These are phyloP conservation scores for Perccottus glenii DNA, from an alignment of 2,113 vertebrate genomes.

Conservation along the genomic window DNA sequence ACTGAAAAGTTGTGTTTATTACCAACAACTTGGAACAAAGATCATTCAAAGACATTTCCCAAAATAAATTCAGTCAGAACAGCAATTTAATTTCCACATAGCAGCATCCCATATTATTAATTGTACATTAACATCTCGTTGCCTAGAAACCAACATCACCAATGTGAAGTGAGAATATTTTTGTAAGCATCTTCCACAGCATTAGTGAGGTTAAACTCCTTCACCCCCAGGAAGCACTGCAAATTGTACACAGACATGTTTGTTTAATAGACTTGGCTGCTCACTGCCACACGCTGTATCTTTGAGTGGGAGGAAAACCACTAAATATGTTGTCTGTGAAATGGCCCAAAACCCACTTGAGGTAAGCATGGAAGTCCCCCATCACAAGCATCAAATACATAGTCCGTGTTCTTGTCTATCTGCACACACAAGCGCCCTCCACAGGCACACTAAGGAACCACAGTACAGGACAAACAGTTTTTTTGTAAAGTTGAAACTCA, in stretches of 20 bases:
- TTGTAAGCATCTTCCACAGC: conserved; percentile 65
- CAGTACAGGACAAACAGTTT: conserved; percentile 19
- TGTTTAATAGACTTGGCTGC: conserved; percentile 73
- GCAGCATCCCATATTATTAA: conserved; percentile 78
- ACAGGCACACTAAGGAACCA: conserved; percentile 68
- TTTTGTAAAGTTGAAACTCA: not conserved
- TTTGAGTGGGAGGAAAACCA: conserved; percentile 69
- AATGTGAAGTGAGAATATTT: conserved; percentile 56
- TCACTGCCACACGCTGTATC: conserved; percentile 61
- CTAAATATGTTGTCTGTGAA: conserved; percentile 75
- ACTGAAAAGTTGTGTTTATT: conserved; percentile 24
- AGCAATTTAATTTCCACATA: conserved; percentile 62
- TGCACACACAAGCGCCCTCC: conserved; percentile 74
- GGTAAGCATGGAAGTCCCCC: conserved; percentile 75
- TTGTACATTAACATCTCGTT: conserved; percentile 77
- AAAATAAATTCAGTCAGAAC: conserved; percentile 50
- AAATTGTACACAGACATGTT: conserved; percentile 71
- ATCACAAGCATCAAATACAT: conserved; percentile 54
- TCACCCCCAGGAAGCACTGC: conserved; percentile 63
- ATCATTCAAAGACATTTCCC: conserved; percentile 55
- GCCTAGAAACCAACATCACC: conserved; percentile 75
- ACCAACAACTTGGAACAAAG: conserved; percentile 60
- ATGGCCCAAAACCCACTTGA: conserved; percentile 72
- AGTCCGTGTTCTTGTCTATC: conserved; percentile 50
- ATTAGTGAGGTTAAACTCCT: conserved; percentile 73